phyloP scores from a whole-genome alignment of 2,113 vertebrate genomes.

The Chaetops frenatus region DNA sequence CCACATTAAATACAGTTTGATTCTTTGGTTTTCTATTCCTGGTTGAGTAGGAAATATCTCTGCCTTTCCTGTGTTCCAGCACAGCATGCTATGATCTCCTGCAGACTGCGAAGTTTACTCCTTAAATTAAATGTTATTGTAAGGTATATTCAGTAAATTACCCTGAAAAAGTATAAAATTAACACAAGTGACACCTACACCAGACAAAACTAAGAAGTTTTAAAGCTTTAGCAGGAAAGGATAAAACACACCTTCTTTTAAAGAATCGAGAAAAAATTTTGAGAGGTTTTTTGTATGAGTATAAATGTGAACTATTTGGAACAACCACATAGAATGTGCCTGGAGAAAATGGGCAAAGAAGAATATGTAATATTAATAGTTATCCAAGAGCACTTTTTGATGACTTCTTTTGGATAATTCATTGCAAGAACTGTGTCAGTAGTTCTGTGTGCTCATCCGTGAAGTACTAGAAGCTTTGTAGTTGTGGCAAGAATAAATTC shows the following conservation, averaged over 20 bases:
- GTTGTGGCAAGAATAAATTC: not conserved
- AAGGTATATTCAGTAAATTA: not conserved
- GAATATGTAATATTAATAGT: not conserved
- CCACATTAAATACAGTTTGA: not conserved
- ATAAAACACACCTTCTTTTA: not conserved
- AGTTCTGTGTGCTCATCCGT: not conserved
- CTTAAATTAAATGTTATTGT: not conserved
- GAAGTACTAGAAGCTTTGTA: not conserved
- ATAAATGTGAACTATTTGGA: not conserved
- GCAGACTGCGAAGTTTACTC: not conserved
- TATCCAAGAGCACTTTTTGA: not conserved
- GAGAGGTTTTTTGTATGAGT: not conserved
- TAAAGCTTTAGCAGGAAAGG: not conserved
- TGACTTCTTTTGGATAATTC: not conserved
- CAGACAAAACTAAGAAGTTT: not conserved
- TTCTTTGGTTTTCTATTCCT: not conserved
- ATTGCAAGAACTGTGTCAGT: not conserved
- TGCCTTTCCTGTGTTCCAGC: not conserved
- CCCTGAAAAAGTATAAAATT: not conserved
- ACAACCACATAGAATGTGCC: not conserved
- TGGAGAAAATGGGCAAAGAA: not conserved
- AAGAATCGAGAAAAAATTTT: not conserved
- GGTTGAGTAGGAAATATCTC: not conserved
- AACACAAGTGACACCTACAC: not conserved
- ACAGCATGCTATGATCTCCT: not conserved